Conservation (phyloP, 2,113 vertebrate species). For the Vanacampus margaritifer region DNA sequence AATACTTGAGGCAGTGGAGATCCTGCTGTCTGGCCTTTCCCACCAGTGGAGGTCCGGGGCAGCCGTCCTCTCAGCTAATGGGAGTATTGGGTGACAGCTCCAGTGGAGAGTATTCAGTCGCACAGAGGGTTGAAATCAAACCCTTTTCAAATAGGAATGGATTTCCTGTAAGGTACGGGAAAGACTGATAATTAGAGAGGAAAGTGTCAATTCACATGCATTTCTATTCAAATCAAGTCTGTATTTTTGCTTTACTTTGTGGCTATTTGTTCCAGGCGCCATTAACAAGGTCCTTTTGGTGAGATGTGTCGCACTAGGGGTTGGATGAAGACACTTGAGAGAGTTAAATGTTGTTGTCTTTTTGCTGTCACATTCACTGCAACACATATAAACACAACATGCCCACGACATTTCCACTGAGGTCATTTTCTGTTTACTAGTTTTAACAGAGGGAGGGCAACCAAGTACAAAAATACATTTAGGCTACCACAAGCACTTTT, state of each 20-base stretch:
- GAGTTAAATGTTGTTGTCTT: too few species aligned
- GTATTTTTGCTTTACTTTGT: conserved; percentile 1
- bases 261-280: conserved; percentile 39
- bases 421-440: too few species aligned
- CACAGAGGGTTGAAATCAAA: conserved; percentile 54
- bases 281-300: conserved; percentile 55
- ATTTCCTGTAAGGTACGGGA: conserved; percentile 36
- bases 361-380: too few species aligned
- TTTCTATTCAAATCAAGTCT: conserved; percentile 7
- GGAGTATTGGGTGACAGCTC: conserved; percentile 63
- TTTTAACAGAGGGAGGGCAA: too few species aligned
- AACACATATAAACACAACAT: too few species aligned
- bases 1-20: conserved; percentile 54
- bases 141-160: conserved; percentile 19
- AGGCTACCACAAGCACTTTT: too few species aligned
- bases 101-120: conserved; percentile 42
- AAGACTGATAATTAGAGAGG: conserved; percentile 3
- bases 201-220: conserved; percentile 11
- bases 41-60: conserved; percentile 54
- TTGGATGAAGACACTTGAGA: too few species aligned
- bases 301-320: too few species aligned
- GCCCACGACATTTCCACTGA: too few species aligned
- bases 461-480: too few species aligned
- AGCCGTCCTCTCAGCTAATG: conserved; percentile 50
- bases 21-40: conserved; percentile 62